Conservation (phyloP, 2,113 vertebrate genomes). For the Cercocebus atys region DNA sequence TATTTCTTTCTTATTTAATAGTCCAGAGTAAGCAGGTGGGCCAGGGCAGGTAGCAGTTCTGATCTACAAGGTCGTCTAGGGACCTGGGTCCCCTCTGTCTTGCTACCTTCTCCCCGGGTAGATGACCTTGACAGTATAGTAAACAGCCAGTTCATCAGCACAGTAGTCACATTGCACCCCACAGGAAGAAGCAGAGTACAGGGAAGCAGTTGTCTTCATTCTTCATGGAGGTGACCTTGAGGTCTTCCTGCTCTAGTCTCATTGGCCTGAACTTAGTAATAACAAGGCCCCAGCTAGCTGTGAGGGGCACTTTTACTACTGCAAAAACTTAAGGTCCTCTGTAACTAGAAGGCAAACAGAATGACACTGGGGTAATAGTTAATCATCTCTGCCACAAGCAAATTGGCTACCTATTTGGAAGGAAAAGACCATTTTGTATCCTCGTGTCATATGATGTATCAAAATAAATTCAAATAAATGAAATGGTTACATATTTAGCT, state of each 20-base stretch:
- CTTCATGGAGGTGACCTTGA: neutral
- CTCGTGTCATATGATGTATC: neutral
- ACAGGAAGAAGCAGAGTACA: neutral
- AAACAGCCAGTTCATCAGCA: neutral
- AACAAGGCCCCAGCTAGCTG: neutral
- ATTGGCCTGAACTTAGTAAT: neutral
- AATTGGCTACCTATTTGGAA: neutral
- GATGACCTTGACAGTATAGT: neutral
- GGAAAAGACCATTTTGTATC: neutral
- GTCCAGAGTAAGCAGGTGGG: neutral
- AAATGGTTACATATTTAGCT: neutral
- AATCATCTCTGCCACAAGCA: neutral
- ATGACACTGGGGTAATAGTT: neutral
- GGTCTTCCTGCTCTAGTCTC: neutral
- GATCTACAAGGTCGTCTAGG: neutral
- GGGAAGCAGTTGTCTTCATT: too few relatives aligned
- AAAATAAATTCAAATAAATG: slow-evolving; percentile 21
- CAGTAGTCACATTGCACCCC: neutral
- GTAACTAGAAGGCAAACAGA: neutral
- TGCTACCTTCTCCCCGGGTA: neutral
- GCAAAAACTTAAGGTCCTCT: neutral
- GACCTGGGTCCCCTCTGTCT: neutral
- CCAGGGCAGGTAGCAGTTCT: neutral
- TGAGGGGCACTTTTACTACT: neutral
- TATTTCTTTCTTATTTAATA: neutral